Base-by-base conservation (phyloP, 2,797 vertebrate species). In the Betta splendens region DNA sequence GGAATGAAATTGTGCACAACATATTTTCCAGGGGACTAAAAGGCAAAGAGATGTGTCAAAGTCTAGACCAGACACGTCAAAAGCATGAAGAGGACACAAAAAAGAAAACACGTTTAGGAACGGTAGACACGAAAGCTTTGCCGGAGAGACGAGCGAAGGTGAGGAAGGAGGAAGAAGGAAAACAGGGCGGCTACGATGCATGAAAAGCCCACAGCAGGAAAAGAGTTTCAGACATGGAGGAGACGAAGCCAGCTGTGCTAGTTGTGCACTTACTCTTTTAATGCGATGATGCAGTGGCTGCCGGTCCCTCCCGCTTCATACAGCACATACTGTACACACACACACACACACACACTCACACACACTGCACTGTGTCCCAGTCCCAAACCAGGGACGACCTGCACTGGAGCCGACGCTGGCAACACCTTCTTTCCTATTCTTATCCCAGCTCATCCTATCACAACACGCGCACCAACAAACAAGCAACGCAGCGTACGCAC, bases 221-320 rank as follows among this genome's bases (percentile, higher is more conserved):
- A 59, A 18, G 37, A 66, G 54, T 61, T 50, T 44, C 20, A 45
- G 37, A 53, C 3, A 7, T 10, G 15, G 15, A 51, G 28, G 35
- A 64, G 47, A 56, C 75, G 51, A 64, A 45, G 36, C 35, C 23
- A 45, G 55, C 44, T 59, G 53, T 49, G 52, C 26, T 39, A 29
- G 46, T 28, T 79, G 58, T 64, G 69, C 87, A 89, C 88, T 89
- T 70, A 88, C 86, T 88, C 79, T 63, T 62, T 78, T 69, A 64
- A 74, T 69, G 75, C 76, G 67, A 46, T 73, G 80, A 53, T 62
- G 80, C 72, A 66, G 79, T 67, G 47, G 72, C 58, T 43, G 74
- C 57, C 43, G 15, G 62, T 69, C 69, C 67, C 69, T 81, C 61
- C 76, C 81, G 79, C 69, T 81, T 44, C 66, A n/a, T 52, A 55